phyloP scores from a whole-genome alignment of 2,797 vertebrate genomes.

The Darevskia mixta region DNA sequence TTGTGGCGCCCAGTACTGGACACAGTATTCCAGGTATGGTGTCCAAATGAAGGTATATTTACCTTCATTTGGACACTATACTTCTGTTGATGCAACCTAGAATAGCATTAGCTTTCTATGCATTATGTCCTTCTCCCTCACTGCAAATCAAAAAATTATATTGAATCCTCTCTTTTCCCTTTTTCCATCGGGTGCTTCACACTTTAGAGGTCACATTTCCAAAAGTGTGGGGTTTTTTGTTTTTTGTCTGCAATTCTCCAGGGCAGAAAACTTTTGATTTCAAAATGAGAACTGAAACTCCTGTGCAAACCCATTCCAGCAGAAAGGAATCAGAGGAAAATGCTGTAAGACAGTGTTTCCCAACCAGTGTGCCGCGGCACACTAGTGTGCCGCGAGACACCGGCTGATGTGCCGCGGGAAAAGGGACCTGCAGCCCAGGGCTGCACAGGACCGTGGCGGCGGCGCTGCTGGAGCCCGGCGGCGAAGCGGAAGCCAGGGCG shows the following conservation, averaged over 20 bases:
- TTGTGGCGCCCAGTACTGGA: too few relatives aligned
- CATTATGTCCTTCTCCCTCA: neutral
- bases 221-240: neutral
- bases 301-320: neutral
- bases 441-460: too few relatives aligned
- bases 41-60: too few relatives aligned
- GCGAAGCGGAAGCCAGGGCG: too few relatives aligned
- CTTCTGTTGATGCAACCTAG: too few relatives aligned
- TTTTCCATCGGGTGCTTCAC: neutral
- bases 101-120: neutral
- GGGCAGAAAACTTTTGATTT: neutral
- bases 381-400: too few relatives aligned
- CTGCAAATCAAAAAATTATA: slow-evolving; percentile 6
- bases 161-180: neutral
- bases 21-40: too few relatives aligned
- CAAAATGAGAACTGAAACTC: neutral
- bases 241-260: neutral
- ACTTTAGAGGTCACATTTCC: neutral
- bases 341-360: neutral
- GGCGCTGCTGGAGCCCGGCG: too few relatives aligned
- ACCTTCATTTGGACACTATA: too few relatives aligned
- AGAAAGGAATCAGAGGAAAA: neutral
- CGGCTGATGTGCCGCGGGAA: too few relatives aligned
- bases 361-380: too few relatives aligned
- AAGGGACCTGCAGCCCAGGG: too few relatives aligned